phyloP scores from a whole-genome alignment of 2,888 invertebrate species.

The Dasysyrphus tricinctus region DNA sequence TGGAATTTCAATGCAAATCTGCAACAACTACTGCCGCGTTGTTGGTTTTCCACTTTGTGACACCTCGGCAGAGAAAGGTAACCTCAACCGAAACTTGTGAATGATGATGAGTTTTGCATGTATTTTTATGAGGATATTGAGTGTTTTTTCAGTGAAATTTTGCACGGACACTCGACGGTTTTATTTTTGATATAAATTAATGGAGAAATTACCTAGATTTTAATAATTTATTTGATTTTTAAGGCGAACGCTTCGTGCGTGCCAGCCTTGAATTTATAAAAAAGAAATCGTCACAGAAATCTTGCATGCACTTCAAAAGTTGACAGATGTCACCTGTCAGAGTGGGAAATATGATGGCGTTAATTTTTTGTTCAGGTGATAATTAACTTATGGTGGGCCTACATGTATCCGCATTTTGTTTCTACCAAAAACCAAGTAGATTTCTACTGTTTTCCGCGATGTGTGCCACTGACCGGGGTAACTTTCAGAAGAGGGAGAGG shows the following conservation, averaged over 20 bases:
- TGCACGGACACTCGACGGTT: background rate
- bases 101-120: background rate
- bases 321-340: conserved; percentile 50
- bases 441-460: no score
- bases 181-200: background rate
- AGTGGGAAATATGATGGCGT: conserved; percentile 7
- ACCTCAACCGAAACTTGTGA: conserved; percentile 52
- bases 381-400: background rate
- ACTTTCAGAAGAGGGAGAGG: no score
- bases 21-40: conserved; percentile 64
- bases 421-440: no score
- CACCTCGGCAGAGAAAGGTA: conserved; percentile 70
- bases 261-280: conserved; percentile 82
- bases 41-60: conserved; percentile 59
- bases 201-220: conserved; percentile 68
- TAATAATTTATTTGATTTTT: conserved; percentile 77
- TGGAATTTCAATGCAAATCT: conserved; percentile 48
- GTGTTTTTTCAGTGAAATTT: background rate
- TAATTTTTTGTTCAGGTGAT: conserved; percentile 21
- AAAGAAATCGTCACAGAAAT: conserved; percentile 77
- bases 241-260: conserved; percentile 82
- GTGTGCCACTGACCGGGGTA: no score
- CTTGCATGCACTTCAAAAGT: conserved; percentile 34
- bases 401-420: background rate
- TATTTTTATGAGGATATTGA: background rate